These are phyloP conservation scores for Polyommatus iphigenia DNA, from an alignment of 2,888 invertebrate species.

Conservation along the genomic window DNA sequence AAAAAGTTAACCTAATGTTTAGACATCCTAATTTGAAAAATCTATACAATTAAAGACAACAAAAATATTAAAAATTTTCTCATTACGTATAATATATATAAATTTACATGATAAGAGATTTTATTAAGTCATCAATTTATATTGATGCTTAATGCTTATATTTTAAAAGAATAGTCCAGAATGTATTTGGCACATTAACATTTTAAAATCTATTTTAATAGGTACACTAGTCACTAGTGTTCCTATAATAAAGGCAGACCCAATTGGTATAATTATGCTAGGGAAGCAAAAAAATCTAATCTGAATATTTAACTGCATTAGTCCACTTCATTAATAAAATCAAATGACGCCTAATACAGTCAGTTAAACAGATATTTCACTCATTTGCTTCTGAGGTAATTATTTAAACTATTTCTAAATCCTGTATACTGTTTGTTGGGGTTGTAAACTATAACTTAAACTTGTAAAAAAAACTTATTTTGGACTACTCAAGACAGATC, in stretches of 20 bases:
- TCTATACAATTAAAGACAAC: constrained; percentile 39
- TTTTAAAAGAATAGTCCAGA: constrained; percentile 38
- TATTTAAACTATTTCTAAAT: constrained; percentile 40
- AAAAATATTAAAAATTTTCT: constrained; percentile 41
- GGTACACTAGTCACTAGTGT: constrained; percentile 23
- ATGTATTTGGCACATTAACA: constrained; percentile 65
- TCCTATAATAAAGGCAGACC: constrained; percentile 46
- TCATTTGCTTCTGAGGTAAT: constrained; percentile 70
- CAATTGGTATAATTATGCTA: constrained; percentile 60
- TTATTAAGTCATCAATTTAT: constrained; percentile 18
- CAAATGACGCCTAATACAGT: constrained; percentile 4
- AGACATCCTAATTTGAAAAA: constrained; percentile 48
- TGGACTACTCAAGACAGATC: constrained; percentile 59
- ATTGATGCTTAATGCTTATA: constrained; percentile 42
- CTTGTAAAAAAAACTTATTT: not conserved
- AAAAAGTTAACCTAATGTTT: constrained; percentile 52
- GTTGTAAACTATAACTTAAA: constrained; percentile 45
- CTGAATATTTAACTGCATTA: not conserved
- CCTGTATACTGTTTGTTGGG: constrained; percentile 45
- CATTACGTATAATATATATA: constrained; percentile 38
- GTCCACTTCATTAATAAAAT: constrained; percentile 12
- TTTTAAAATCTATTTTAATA: constrained; percentile 49
- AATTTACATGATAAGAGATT: constrained; percentile 29
- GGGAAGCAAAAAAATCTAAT: constrained; percentile 55
- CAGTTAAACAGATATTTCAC: not conserved